phyloP scores from a whole-genome alignment of 2,113 vertebrate genomes.

The Antechinus flavipes region DNA sequence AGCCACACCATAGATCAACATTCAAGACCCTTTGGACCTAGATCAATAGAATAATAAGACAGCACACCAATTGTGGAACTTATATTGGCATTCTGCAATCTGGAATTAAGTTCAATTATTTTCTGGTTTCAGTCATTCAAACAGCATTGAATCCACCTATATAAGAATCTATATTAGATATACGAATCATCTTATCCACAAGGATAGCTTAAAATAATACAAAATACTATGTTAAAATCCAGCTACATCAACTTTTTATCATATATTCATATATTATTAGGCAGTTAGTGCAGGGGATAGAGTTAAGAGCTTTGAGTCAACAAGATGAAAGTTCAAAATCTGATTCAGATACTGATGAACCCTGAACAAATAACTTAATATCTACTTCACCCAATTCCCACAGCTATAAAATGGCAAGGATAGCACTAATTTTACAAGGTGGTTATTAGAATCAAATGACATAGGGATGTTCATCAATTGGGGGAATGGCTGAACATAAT shows the following conservation, averaged over 20 bases:
- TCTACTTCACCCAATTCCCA: background rate
- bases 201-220: background rate
- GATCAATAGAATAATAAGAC: too few relatives aligned
- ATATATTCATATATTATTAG: background rate
- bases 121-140: background rate
- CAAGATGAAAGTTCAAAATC: background rate
- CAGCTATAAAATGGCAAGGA: background rate
- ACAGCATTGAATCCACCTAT: background rate
- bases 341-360: background rate
- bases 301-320: background rate
- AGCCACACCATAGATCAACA: too few relatives aligned
- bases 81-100: background rate
- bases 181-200: background rate
- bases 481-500: background rate
- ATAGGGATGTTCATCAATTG: background rate
- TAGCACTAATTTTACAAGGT: background rate
- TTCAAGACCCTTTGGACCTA: too few relatives aligned
- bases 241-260: background rate
- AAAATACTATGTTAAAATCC: background rate
- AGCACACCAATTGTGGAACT: background rate
- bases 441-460: background rate
- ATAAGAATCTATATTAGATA: background rate
- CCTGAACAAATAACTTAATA: background rate
- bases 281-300: background rate
- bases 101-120: background rate